Base-by-base conservation (phyloP, 2,797 vertebrate genomes). In the Oryzias sinensis region DNA sequence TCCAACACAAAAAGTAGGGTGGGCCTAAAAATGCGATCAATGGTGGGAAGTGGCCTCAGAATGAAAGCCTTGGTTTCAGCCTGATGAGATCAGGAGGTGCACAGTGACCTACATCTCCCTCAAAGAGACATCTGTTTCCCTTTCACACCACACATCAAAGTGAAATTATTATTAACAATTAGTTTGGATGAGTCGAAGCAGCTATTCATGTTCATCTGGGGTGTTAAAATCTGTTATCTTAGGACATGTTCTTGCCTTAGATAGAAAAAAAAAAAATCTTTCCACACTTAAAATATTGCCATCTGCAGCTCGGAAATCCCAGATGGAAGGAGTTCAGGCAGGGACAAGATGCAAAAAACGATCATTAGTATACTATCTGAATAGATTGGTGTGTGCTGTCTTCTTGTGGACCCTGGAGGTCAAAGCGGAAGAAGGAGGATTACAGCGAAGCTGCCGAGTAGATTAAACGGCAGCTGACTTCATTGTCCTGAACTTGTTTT, bases 81-180 rank as follows among this genome's bases (percentile, higher is more conserved):
- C 81, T 79, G 79, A 80, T 81, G 60, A 66, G 78, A 86, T 89
- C 83, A 72, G 65, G 61, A 62, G 66, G 67, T 69, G 79, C 78
- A 76, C 79, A 0, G 49, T 87, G 88, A 91, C 86, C 85, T 81
- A 86, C 77, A 86, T 87, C 59, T 83, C 53, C 65, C 62, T 74
- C 72, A 80, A 67, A 84, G 75, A 74, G 83, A 80, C 84, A 77
- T 85, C 85, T 81, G 83, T 63, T 85, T 57, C 68, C 55, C 70
- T 79, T 57, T 49, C 72, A 67, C 72, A 51, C 49, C 33, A 46
- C 61, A 65, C 79, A 60, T 49, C 62, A 72, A 61, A 62, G 63
- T 72, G 72, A 74, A 56, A 69, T 68, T 55, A 51, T 65, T 61
- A 76, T 68, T 78, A 18, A 15, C n/a, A 16, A 20, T 24, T 47